Evolutionary conservation across 2,888 invertebrate genomes (phyloP), one percentile per base, ranked within the genome.

Genomic region (Antitype chi): DNA sequence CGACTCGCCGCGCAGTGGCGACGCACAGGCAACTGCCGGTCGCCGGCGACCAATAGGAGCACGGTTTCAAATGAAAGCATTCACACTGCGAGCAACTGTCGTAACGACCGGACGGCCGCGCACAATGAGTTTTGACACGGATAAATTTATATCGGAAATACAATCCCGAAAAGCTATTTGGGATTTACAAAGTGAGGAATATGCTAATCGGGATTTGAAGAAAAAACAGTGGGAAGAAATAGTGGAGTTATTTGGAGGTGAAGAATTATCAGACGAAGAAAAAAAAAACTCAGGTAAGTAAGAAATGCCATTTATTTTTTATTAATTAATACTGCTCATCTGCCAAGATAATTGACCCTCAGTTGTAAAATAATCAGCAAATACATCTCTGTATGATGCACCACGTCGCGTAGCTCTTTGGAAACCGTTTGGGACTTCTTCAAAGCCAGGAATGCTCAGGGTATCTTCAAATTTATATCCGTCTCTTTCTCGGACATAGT

Each of bases 41-140:
- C 74, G 76, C 78, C 70, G 74, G 76, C 76, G 76, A 84, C 82
- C 74, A 81, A 80, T 81, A 77, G 78, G 74, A 82, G 76, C 76
- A 82, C 76, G 79, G 76, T 53, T 79, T 79, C 73, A 78, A 81
- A 81, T 73, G 70, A 55, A 76, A 78, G 81, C 75, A 38, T 75
- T 75, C 76, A 78, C 78, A 78, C 78, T 78, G 74, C 76, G 78
- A 79, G 81, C 74, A 82, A 76, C 81, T 81, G 79, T 79, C 69
- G 66, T 28, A 28, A 66, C 66, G 47, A 66, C 28, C 64, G 49
- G 47, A 64, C 64, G 64, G 52, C 25, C 64, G 78, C 78, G 43
- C 63, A 91, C 76, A 74, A 66, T 52, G 62, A 62, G 32, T 60
- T 59, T 60, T 5, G 47, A 60, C 13, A 70, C 69, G 17, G 64